Evolutionary conservation across 2,888 invertebrate species (phyloP).

Genomic region (Drosophila infuscata): DNA sequence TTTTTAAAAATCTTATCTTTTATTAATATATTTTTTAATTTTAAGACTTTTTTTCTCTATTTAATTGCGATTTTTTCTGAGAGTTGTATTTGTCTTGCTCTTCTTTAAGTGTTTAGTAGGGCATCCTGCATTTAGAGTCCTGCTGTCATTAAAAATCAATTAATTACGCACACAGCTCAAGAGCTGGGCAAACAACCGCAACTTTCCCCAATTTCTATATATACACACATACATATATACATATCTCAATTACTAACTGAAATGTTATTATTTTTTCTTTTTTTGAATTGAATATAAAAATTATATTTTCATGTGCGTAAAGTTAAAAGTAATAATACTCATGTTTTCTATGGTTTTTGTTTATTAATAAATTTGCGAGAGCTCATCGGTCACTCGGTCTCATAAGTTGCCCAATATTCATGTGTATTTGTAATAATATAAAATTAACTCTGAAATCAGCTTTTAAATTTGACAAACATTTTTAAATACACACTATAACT

Average conservation of each 20-base stretch:
- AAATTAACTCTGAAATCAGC: no score
- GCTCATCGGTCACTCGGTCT: no score
- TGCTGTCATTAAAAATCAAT: conserved; percentile 80
- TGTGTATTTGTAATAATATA: no score
- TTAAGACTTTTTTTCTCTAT: neutral
- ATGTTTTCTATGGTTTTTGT: no score
- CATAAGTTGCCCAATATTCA: no score
- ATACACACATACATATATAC: neutral
- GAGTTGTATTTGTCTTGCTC: neutral
- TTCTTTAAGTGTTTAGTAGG: neutral
- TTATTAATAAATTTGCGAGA: no score
- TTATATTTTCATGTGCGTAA: no score
- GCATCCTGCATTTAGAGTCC: conserved; percentile 8
- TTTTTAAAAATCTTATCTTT: neutral
- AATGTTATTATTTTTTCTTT: no score
- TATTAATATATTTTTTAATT: neutral
- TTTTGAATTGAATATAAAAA: no score
- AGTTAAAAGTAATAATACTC: no score
- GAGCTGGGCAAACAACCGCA: conserved; percentile 59
- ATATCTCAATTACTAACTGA: neutral
- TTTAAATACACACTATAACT: no score
- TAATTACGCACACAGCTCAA: conserved; percentile 77
- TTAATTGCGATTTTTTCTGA: neutral
- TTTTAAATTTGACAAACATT: no score
- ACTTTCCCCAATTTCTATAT: neutral